Conservation (phyloP, 2,113 vertebrate genomes). For the Pelecanoides urinatrix region DNA sequence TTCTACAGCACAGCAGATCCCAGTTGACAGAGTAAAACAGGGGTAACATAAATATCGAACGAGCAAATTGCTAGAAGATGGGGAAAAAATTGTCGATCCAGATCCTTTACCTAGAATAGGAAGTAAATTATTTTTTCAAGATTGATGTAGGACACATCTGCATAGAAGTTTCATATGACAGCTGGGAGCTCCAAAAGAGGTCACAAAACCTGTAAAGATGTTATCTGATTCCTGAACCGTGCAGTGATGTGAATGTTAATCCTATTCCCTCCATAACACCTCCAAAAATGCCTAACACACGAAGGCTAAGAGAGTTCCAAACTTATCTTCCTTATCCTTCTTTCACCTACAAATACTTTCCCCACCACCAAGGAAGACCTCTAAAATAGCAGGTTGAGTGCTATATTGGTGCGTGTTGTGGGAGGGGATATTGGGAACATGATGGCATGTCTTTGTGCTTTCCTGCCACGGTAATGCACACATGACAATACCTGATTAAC, state of each 20-base stretch:
- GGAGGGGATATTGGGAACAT: neutral
- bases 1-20: neutral
- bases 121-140: neutral
- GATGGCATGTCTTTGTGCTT: neutral
- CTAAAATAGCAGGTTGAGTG: neutral
- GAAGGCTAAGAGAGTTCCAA: neutral
- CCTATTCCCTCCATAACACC: neutral
- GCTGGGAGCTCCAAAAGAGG: neutral
- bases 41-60: neutral
- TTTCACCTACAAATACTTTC: neutral
- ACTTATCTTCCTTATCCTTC: neutral
- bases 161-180: neutral
- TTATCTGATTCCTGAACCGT: neutral
- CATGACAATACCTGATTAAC: neutral
- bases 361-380: neutral
- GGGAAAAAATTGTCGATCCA: neutral
- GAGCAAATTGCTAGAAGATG: neutral
- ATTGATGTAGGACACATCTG: neutral
- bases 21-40: neutral
- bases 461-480: neutral
- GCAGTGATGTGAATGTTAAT: neutral
- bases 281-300: neutral
- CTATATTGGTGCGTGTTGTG: neutral
- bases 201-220: neutral
- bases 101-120: neutral